Conservation (phyloP, 1,140 invertebrate genomes). For the Euwallacea fornicatus region DNA sequence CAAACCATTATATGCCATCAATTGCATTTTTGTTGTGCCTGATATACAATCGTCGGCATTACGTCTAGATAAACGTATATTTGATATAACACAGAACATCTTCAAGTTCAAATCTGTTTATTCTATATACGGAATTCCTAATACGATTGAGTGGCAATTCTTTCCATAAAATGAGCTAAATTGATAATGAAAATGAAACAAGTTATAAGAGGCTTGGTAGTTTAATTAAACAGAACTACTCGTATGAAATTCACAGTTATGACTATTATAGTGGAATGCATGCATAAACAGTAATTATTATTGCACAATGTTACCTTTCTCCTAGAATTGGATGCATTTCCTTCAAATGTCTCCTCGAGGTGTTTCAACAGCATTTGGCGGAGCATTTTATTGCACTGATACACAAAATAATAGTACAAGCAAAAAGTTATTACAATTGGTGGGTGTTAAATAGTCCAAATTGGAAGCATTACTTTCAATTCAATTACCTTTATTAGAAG, state of each 20-base stretch:
- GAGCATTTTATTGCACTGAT: constrained; percentile 27
- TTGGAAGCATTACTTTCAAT: constrained; percentile 9
- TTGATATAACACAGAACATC: not conserved
- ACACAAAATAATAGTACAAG: constrained; percentile 13
- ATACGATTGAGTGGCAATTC: constrained; percentile 1
- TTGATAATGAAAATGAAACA: not conserved
- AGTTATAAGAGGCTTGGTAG: not conserved
- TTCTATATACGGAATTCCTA: not conserved
- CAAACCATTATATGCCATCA: too few species aligned
- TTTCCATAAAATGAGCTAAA: not conserved
- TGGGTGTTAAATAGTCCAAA: constrained; percentile 8
- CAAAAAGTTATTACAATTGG: not conserved
- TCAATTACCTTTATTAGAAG: constrained; percentile 30
- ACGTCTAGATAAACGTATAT: not conserved
- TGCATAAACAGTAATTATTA: not conserved
- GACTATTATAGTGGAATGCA: not conserved
- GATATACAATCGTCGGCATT: not conserved
- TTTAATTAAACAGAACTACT: not conserved
- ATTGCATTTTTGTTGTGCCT: too few species aligned
- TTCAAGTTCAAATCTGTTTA: constrained; percentile 6
- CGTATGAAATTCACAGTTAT: not conserved
- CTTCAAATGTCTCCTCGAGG: constrained; percentile 33
- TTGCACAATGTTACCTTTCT: constrained; percentile 33
- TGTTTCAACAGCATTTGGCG: constrained; percentile 40
- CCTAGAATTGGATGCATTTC: constrained; percentile 32